Evolutionary conservation across 2,113 vertebrate species (phyloP), one percentile per base, ranked within the genome.

Genomic region (Capreolus pygargus): DNA sequence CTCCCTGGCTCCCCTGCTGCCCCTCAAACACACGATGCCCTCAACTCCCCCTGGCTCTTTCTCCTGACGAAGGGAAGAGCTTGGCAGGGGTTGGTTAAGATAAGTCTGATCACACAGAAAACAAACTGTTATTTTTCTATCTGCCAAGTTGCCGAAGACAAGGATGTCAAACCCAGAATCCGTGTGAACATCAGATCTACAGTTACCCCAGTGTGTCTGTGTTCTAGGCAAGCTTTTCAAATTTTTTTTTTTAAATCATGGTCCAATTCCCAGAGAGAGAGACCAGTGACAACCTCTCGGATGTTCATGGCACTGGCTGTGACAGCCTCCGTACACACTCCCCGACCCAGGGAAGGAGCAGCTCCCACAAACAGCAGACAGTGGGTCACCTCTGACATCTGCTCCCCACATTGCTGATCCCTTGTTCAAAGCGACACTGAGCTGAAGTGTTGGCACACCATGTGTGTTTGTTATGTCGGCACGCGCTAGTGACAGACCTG

Each of bases 381-480:
- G 86, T 0, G 1, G 92, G 93, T 85, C 74, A 23, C 91, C 97
- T 97, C 96, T 23, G 45, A 96, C 98, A 98, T 96, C 98, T 98
- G 98, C 94, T 74, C 5, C 23, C 88, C 97, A 94, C 89, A 94
- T 95, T 98, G 96, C 61, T 78, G 82, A 87, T n/a, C 70, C 93
- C 96, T 45, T 6, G 95, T 92, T 96, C 91, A 61, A 6, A 98
- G 98, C 87, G 61, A 8, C 6, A n/a, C 93, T 89, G 91, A 74
- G 96, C 98, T 97, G 97, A 95, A 87, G 94, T 89, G 96, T 91
- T 95, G 96, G 95, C 47, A 96, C 67, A 27, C 98, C 95, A 64
- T 13, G 96, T 93, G 97, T 91, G 74, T 98, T 97, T 98, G 97
- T 97, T 97, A 87, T 96, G 97, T 97, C 47, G 95, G 98, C 83